Base-by-base conservation (phyloP, 2,888 invertebrate genomes). In the Dinocampus coccinellae region DNA sequence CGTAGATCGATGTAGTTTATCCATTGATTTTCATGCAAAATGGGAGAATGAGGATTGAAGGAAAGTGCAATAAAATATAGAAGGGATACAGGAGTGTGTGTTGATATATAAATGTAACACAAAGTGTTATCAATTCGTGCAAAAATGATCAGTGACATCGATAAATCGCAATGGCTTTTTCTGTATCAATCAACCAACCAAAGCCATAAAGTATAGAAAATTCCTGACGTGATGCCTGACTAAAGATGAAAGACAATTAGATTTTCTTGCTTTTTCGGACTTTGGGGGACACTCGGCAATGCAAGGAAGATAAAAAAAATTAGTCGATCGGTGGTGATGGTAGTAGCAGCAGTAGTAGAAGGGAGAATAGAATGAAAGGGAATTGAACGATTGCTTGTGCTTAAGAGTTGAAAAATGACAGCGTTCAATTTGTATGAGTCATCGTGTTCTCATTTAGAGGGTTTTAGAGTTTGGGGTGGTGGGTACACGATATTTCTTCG, bases 1-100 rank as follows among this genome's bases (percentile, higher is more conserved):
- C 33, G 29, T 55, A 24, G 39, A 69, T 55, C 65, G 70, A 58
- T 69, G 71, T 13, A 24, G 61, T 63, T 62, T 70, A 76, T 72
- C 75, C 70, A 76, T 73, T 58, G 33, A 67, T 42, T 53, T 16
- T 57, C 29, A 16, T 33, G 58, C 53, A 69, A 42, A 22, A 29
- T 13, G 16, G 55, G 55, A 16, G 22, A 20, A 42, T 20, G 47
- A 47, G 47, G 20, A 29, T 42, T 13, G 47, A 26, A 11, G 29
- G 10, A 52, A 52, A 62, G 34, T 33, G 53, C n/a, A 20, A 34
- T 4, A 24, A 7, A 9, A 3, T 16, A 29, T 2, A 62, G 69
- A 55, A 10, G 47, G 39, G 42, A 24, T 26, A 24, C 9, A 64
- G 33, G 42, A 16, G 26, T 20, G 33, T 63, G 52, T 29, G 29